Evolutionary conservation across 1,140 invertebrate genomes (phyloP).

Genomic region (Brevipalpus yothersi): DNA sequence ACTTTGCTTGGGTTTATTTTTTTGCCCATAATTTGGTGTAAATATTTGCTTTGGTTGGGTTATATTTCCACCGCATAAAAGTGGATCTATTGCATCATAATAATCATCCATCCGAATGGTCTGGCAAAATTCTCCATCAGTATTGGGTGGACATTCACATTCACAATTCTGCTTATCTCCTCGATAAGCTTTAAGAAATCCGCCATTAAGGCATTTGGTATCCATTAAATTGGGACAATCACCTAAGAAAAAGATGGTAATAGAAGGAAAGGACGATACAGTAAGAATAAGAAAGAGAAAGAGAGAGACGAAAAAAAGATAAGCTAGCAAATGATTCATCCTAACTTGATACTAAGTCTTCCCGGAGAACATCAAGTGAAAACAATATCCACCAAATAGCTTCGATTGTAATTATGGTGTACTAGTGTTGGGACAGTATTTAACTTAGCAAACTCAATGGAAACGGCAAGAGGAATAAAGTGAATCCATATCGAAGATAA

Average conservation of each 20-base stretch:
- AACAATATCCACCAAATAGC: no score
- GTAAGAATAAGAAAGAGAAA: no score
- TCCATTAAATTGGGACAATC: conserved; percentile 7
- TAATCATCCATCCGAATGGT: conserved; percentile 5
- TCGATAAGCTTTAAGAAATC: conserved; percentile 7
- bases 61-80: conserved; percentile 11
- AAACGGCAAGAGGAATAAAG: no score
- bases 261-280: no score
- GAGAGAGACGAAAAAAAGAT: no score
- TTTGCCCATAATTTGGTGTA: conserved; percentile 10
- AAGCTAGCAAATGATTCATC: no score
- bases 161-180: neutral
- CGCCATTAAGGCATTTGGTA: conserved; percentile 11
- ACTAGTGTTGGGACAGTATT: no score
- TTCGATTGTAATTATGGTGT: no score
- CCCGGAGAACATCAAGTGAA: no score
- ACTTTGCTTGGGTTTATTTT: neutral
- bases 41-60: conserved; percentile 4
- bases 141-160: conserved; percentile 13
- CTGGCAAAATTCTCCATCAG: conserved; percentile 9
- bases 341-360: no score
- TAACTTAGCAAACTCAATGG: no score
- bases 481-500: no score
- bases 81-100: conserved; percentile 1
- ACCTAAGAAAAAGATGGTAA: conserved; percentile 1